These are phyloP conservation scores for Matsumyia berberina DNA, from an alignment of 2,888 invertebrate species.

Conservation along the genomic window DNA sequence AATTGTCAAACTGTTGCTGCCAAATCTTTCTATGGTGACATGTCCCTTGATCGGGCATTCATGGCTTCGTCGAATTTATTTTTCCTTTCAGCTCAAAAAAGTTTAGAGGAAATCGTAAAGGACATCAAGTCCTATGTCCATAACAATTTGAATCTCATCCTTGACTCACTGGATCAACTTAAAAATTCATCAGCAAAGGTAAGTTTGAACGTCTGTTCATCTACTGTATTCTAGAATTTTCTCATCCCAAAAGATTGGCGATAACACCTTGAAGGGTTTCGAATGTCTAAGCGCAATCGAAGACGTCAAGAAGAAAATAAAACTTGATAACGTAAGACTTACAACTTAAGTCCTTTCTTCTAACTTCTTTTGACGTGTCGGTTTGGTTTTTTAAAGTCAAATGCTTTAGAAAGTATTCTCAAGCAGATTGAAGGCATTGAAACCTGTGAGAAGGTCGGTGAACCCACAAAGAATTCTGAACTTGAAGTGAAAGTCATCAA, in stretches of 20 bases:
- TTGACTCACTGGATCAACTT: slow-evolving; percentile 13
- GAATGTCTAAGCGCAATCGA: slow-evolving; percentile 7
- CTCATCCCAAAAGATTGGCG: slow-evolving; percentile 32
- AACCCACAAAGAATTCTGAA: neutral
- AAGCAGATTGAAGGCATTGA: slow-evolving; percentile 35
- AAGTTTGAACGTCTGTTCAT: neutral
- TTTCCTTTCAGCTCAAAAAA: slow-evolving; percentile 11
- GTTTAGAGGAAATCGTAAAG: slow-evolving; percentile 22
- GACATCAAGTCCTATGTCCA: neutral
- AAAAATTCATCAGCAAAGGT: slow-evolving; percentile 24
- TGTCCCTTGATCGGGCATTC: too few species aligned
- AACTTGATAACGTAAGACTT: slow-evolving; percentile 32
- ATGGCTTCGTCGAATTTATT: too few species aligned
- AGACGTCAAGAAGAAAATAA: slow-evolving; percentile 29
- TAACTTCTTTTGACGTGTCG: too few species aligned
- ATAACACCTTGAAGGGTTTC: neutral
- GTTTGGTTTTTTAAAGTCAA: neutral
- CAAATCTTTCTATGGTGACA: too few species aligned
- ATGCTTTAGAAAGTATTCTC: slow-evolving; percentile 19
- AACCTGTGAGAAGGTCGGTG: neutral
- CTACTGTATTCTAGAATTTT: neutral
- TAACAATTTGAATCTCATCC: slow-evolving; percentile 3
- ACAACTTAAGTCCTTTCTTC: too few species aligned
- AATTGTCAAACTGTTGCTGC: too few species aligned
- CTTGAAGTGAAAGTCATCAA: slow-evolving; percentile 21